Evolutionary conservation across 1,140 invertebrate species (phyloP), one percentile per base, ranked within the genome.

Genomic region (Drosophila sucinea): DNA sequence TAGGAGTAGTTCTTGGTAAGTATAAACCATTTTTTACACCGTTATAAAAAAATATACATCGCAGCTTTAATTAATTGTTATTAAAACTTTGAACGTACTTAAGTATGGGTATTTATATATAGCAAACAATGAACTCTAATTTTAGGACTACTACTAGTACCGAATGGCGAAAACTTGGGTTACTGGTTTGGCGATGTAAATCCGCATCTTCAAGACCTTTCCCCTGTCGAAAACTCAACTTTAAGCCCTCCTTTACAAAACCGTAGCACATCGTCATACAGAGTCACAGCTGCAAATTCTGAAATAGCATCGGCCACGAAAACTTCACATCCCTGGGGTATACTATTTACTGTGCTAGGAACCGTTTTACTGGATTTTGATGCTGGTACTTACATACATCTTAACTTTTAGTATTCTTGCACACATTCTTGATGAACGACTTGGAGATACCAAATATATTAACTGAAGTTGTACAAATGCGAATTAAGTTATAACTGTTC

Each of bases 311-410:
- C 56, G 3, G 7, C 61, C 4, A 30, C 57, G 25, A 92, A 91
- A 32, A 92, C 92, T 7, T 93, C 93, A 1, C 96, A 97, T 91
- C 95, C 96, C 0, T 98, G 97, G 97, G 96, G 97, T 2, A 95
- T 99, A 35, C 94, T 98, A 79, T 97, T 99, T 79, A 99, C 98
- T 0, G 95, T 99, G 51, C 87, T 99, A 0, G 98, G 98, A 8
- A 98, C 98, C 0, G 97, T 98, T 32, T 92, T 99, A 7, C 93
- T 99, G 30, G 98, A 99, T 92, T 99, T 99, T 92, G 97, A 98
- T 92, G 98, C 98, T 1, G 98, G 35, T 38, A 38, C 30, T 38
- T 11, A 38, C 35, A 35, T 8, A 35, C 33, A 10, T 8, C 7
- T 35, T 8, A 35, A 8, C 7, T 1, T 35, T 35, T 35, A 8